phyloP scores from a whole-genome alignment of 2,888 invertebrate species.

The Ariolimax columbianus region DNA sequence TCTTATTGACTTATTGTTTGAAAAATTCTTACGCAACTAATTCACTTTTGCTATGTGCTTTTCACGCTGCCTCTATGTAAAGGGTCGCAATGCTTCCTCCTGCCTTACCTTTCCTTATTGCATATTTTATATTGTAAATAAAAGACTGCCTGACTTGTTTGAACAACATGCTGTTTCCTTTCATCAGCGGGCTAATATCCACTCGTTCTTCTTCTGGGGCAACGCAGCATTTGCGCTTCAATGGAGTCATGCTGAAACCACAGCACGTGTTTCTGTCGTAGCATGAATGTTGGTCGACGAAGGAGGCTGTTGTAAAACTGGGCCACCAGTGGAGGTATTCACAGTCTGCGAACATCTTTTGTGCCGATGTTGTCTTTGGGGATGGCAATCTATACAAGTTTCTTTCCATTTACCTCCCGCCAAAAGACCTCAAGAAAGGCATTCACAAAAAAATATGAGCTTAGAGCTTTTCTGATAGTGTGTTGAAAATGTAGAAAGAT shows the following conservation, averaged over 20 bases:
- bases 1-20: no score
- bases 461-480: neutral
- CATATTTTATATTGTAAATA: no score
- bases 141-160: no score
- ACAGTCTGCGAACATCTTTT: neutral
- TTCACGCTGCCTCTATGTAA: no score
- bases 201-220: neutral
- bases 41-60: no score
- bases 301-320: neutral
- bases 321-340: slow-evolving; percentile 27
- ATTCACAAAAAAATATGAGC: slow-evolving; percentile 12
- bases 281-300: neutral
- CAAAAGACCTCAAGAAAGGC: neutral
- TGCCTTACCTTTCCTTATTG: no score
- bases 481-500: neutral
- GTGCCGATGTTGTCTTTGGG: slow-evolving; percentile 13
- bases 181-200: no score
- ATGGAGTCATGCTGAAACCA: neutral
- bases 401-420: neutral
- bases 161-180: no score
- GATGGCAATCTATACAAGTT: neutral
- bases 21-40: no score
- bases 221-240: neutral
- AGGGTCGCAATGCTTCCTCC: no score
- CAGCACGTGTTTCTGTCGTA: neutral